Evolutionary conservation across 2,888 invertebrate genomes (phyloP), one percentile per base, ranked within the genome.

Genomic region (Tridacna gigas): DNA sequence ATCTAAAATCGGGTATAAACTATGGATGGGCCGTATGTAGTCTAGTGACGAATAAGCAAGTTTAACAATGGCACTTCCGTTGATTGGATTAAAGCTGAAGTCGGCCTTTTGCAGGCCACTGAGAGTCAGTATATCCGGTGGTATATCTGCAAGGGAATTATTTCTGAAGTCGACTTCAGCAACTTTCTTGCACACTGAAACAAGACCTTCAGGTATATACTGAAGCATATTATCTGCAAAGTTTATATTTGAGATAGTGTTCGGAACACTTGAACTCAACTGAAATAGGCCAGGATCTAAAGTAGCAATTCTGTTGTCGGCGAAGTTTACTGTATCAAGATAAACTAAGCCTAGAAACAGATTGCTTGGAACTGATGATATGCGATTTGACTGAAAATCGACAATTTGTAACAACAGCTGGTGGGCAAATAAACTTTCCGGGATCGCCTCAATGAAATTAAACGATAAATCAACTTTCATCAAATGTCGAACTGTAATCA

Each of bases 71-170:
- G 67, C 67, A n/a, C 4, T 28, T 15, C 67, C 67, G 15, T 67
- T 22, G 13, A 67, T 67, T 67, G 67, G 67, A 20, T 67, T 45
- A 11, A 18, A 45, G 45, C 67, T 67, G 5, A 67, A 67, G 45
- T 67, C 67, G 9, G 28, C 45, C 7, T 45, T 26, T 45, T 28
- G 45, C 37, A 67, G 20, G 18, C 45, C 45, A 45, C 22, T n/a
- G 18, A 28, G 37, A 18, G 45, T n/a, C 5, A 67, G 45, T 5
- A 67, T 15, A 37, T 67, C 37, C 7, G 0, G 20, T 20, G 45
- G 67, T 67, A 67, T 67, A 37, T 15, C 7, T n/a, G 45, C 45
- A 15, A 67, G 20, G n/a, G 67, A 67, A 45, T 67, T 67, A 45
- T 67, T 67, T 20, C 28, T 67, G 11, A 67, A 45, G 37, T 45